Evolutionary conservation across 2,113 vertebrate species (phyloP), one percentile per base, ranked within the genome.

Genomic region (Recurvirostra avosetta): DNA sequence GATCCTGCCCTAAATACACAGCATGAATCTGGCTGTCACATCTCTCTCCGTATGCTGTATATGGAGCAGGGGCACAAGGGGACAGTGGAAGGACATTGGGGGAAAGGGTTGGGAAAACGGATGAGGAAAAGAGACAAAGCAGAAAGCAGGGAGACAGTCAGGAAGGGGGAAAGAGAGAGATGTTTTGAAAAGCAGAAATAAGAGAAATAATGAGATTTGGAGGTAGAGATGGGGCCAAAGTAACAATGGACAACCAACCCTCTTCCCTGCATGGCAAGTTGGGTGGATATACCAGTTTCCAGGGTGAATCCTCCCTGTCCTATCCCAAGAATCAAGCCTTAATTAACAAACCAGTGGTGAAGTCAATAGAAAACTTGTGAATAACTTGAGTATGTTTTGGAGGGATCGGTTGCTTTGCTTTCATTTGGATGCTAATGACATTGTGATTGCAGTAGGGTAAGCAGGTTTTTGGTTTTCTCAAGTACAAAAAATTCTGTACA

Each of bases 41-140:
- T 30, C 49, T n/a, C 18, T 40, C 25, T 40, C 47, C 1, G 0
- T 18, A 6, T 11, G 8, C 4, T 61, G 13, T 4, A 4, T 11
- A 12, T 2, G 41, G 65, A 86, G 27, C 22, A 58, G 41, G 30
- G 30, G 6, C 27, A 49, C 0, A 0, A 30, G 12, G 40, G 19
- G 15, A 63, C 15, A 76, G 23, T 40, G 49, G 61, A 86, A 68
- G 59, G 58, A 47, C 5, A 3, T 4, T 22, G 9, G 12, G 49
- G 27, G 23, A 71, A 82, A 75, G 32, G 32, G 20, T 0, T 62
- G 56, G 11, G 10, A 71, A 82, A 88, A 70, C 66, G 8, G 5
- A n/a, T 19, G 25, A 82, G 40, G n/a, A 29, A 61, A 79, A 43
- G 58, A n/a, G 27, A 11, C 6, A 30, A 66, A 68, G 25, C 34